Evolutionary conservation across 2,888 invertebrate genomes (phyloP), one percentile per base, ranked within the genome.

Genomic region (Suillia variegata): DNA sequence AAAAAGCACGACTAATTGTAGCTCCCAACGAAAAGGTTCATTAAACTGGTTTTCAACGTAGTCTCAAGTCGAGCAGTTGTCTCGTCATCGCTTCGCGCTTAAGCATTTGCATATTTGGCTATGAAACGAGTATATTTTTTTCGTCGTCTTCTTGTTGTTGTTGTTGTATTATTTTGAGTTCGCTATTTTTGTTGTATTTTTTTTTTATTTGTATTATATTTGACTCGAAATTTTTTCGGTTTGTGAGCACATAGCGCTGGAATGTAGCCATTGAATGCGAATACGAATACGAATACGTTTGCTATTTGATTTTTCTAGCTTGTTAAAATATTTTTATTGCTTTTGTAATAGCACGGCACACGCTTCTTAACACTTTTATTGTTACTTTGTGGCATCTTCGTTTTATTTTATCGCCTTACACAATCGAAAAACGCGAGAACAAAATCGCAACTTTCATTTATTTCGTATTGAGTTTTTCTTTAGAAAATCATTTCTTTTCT

Each of bases 31-130:
- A 38, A 38, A 38, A 38, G 71, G 76, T 78, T 78, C 74, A 76
- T 74, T 74, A 76, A 78, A 78, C 78, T 76, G 77, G 77, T 78
- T 78, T 78, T 72, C 22, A 52, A 50, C 38, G 38, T 47, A n/a
- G 17, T 31, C 17, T n/a, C n/a, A n/a, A n/a, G 48, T 20, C 13
- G 50, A 50, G n/a, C 56, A 17, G 24, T n/a, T n/a, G n/a, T n/a
- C 56, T 13, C 50, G 17, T 38, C 50, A 33, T n/a, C 18, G 49
- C 51, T 51, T 10, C 17, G 48, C 24, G 13, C 31, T 33, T 20
- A 15, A 54, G 26, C 56, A 62, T 63, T 63, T 58, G 62, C 62
- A 62, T 64, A 64, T 64, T 64, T 57, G 58, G 62, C 54, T 54
- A 61, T 52, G 55, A 51, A 50, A 58, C 49, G 54, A 34, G 55